Base-by-base conservation (phyloP, 2,113 vertebrate genomes). In the Dromas ardeola region DNA sequence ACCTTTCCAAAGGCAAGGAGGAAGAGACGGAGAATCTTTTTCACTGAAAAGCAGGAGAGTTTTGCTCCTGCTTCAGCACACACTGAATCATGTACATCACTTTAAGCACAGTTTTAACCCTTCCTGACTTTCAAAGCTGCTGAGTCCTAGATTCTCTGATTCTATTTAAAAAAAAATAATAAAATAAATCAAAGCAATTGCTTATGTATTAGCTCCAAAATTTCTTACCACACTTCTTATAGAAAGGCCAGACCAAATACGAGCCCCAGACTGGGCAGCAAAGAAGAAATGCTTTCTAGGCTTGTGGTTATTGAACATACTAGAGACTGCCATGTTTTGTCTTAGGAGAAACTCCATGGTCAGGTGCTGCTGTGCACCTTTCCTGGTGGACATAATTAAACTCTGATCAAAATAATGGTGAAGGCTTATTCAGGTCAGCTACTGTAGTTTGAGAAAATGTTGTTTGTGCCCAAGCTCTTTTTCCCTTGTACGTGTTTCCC, bases 341-440 rank as follows among this genome's bases (percentile, higher is more conserved):
- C 73, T 77, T 89, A 86, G n/a, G 47, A 84, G 70, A 86, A 76
- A 55, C 53, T 69, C 73, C 49, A 11, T 13, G 4, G 9, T 40
- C 9, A 3, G 65, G 62, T 91, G 70, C 45, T 87, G 32, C 86
- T 82, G 15, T n/a, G 36, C 32, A 58, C 16, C 27, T 86, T 95
- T 81, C 42, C 56, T 79, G n/a, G 25, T 61, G 49, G 93, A 23
- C 59, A n/a, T 40, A 34, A 90, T 78, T 50, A 93, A 94, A 87
- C 66, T 86, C 49, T 0, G 14, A 70, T 82, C 43, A 92, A 90
- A 95, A 74, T 72, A 85, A 74, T 71, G 92, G 52, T 20, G 14
- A 95, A 92, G 88, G 69, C 26, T 82, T 95, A 81, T 88, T 94
- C 70, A 95, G 88, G 86, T 93, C 95, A 91, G 65, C 76, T 93